phyloP scores from a whole-genome alignment of 1,140 invertebrate genomes.

The Homarus americanus region DNA sequence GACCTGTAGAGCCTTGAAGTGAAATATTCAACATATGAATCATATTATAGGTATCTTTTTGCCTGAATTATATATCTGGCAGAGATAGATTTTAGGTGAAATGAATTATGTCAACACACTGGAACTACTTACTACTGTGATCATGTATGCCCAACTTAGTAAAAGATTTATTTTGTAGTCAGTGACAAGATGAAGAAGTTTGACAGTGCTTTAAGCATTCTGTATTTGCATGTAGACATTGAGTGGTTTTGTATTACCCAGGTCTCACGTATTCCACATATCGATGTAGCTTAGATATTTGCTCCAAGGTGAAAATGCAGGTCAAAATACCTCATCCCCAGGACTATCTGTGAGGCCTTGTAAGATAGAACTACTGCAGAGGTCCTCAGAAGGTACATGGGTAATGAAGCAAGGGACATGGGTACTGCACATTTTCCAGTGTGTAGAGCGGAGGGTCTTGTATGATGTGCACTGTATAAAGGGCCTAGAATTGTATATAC shows the following conservation, averaged over 20 bases:
- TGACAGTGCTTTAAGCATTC: background rate
- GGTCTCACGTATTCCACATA: slow-evolving; percentile 57
- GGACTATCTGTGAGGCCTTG: slow-evolving; percentile 64
- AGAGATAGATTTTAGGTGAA: background rate
- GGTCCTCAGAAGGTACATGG: slow-evolving; percentile 51
- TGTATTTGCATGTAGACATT: background rate
- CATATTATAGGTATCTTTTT: background rate
- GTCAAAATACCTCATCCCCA: slow-evolving; percentile 36
- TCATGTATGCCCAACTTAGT: slow-evolving; percentile 48
- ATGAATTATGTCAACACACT: slow-evolving; percentile 1
- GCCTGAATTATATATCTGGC: background rate
- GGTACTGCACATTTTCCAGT: slow-evolving; percentile 30
- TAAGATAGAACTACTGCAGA: slow-evolving; percentile 45
- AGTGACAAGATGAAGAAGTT: background rate
- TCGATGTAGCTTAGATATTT: slow-evolving; percentile 57
- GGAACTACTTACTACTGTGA: slow-evolving; percentile 48
- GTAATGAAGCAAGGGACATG: slow-evolving; percentile 18
- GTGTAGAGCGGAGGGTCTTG: slow-evolving; percentile 42
- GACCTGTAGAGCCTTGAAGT: slow-evolving; percentile 11
- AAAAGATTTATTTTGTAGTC: slow-evolving; percentile 55
- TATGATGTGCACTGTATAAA: slow-evolving; percentile 71
- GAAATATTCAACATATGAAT: slow-evolving; percentile 1
- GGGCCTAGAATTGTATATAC: slow-evolving; percentile 69
- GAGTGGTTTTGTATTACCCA: slow-evolving; percentile 19
- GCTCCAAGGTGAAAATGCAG: slow-evolving; percentile 38